Conservation (phyloP, 2,797 vertebrate genomes). For the Lophius americanus region DNA sequence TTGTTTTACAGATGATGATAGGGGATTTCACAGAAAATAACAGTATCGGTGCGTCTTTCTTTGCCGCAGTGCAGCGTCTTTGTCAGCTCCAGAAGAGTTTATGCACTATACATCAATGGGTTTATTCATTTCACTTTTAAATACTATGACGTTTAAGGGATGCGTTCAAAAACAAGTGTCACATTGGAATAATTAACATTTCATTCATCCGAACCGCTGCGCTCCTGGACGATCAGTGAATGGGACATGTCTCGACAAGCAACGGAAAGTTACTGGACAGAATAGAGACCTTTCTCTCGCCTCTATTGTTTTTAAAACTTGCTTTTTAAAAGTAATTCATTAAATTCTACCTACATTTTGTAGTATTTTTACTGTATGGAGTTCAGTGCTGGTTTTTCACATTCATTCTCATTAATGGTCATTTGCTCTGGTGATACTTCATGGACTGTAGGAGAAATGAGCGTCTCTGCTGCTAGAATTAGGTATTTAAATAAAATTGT, state of each 20-base stretch:
- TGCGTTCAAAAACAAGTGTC: conserved; percentile 4
- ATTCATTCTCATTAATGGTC: background rate
- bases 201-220: conserved; percentile 62
- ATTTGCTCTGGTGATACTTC: background rate
- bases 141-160: too few relatives aligned
- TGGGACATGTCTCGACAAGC: conserved; percentile 70
- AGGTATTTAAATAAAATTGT: conserved; percentile 23
- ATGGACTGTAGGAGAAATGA: conserved; percentile 4
- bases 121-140: background rate
- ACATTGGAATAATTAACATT: conserved; percentile 34
- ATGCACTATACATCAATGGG: background rate
- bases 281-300: background rate
- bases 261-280: conserved; percentile 64
- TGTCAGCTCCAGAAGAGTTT: conserved; percentile 47
- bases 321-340: too few relatives aligned
- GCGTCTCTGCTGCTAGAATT: background rate
- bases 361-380: background rate
- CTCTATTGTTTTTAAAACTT: background rate
- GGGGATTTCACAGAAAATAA: background rate
- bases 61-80: conserved; percentile 72
- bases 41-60: background rate
- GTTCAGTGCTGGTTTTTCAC: background rate
- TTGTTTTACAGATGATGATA: too few relatives aligned
- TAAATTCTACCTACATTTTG: too few relatives aligned
- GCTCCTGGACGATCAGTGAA: conserved; percentile 27